phyloP scores from a whole-genome alignment of 2,113 vertebrate genomes.

The Paralichthys olivaceus region DNA sequence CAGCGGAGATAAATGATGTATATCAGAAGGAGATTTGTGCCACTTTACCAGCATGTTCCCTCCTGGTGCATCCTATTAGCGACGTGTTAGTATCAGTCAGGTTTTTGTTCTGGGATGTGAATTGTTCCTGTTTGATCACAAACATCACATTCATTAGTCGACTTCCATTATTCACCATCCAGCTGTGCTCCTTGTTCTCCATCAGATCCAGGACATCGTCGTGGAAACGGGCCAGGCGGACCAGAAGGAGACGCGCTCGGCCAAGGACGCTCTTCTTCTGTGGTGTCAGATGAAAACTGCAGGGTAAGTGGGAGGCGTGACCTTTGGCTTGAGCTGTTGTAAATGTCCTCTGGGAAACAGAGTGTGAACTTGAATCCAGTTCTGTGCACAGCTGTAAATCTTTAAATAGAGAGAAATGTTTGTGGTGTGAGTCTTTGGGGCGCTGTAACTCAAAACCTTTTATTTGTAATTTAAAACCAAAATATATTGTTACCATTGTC shows the following conservation, averaged over 20 bases:
- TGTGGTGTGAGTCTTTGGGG: background rate
- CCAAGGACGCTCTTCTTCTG: conserved; percentile 85
- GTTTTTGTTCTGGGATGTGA: conserved; percentile 8
- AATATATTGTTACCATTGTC: too few relatives aligned
- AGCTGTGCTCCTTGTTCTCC: conserved; percentile 28
- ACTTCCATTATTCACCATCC: conserved; percentile 55
- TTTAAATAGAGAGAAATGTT: background rate
- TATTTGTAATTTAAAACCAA: too few relatives aligned
- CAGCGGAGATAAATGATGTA: conserved; percentile 25
- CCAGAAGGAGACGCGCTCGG: conserved; percentile 83
- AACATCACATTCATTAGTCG: conserved; percentile 42
- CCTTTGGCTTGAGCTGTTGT: conserved; percentile 44
- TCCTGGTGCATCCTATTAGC: conserved; percentile 7
- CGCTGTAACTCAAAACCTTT: background rate
- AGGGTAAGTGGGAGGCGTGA: conserved; percentile 71
- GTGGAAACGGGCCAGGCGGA: conserved; percentile 83
- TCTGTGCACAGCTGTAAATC: conserved; percentile 8
- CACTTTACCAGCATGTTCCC: conserved; percentile 28
- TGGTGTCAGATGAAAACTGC: conserved; percentile 88
- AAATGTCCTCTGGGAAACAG: conserved; percentile 18
- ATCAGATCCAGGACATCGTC: conserved; percentile 85
- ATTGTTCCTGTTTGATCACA: conserved; percentile 28
- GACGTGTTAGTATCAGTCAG: conserved; percentile 6
- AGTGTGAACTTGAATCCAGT: background rate
- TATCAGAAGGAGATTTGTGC: conserved; percentile 30